A percentile compares a stretch with the other conserved stretches of the same genome.
These are phyloP conservation scores for Brachynemurus nebulosus DNA, from an alignment of 2,888 invertebrate genomes.

Conservation along the genomic window DNA sequence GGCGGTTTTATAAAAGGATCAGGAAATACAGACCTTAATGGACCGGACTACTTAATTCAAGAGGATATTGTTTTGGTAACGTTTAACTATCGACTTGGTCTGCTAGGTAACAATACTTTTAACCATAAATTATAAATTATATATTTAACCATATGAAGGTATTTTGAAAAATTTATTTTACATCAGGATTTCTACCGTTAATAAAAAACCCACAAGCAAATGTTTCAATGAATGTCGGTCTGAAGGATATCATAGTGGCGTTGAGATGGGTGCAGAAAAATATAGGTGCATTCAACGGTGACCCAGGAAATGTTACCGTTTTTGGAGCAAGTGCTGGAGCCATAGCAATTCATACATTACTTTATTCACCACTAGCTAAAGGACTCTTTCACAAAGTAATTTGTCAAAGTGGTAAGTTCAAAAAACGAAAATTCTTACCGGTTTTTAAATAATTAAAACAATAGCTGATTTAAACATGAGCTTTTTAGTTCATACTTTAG, in stretches of 20 bases:
- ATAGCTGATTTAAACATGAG: too few relatives aligned
- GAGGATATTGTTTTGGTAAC: background rate
- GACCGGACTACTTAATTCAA: background rate
- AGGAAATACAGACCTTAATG: background rate
- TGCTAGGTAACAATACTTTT: background rate
- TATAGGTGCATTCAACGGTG: background rate
- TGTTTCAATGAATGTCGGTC: background rate
- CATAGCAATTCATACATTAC: background rate
- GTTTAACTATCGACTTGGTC: background rate
- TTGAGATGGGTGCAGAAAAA: background rate
- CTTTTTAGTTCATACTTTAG: too few relatives aligned
- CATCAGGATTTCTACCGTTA: background rate
- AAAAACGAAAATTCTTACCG: too few relatives aligned
- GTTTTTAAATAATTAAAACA: too few relatives aligned
- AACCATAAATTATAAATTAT: too few relatives aligned
- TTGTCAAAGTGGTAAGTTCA: background rate
- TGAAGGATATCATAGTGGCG: background rate
- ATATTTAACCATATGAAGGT: too few relatives aligned
- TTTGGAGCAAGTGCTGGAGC: background rate
- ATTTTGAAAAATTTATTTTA: too few relatives aligned
- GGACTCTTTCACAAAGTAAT: background rate
- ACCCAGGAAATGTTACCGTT: background rate
- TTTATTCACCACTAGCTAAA: background rate
- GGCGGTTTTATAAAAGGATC: background rate
- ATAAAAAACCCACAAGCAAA: background rate